These are phyloP conservation scores for Drosophila macrothrix DNA, from an alignment of 2,888 invertebrate genomes.

Conservation along the genomic window DNA sequence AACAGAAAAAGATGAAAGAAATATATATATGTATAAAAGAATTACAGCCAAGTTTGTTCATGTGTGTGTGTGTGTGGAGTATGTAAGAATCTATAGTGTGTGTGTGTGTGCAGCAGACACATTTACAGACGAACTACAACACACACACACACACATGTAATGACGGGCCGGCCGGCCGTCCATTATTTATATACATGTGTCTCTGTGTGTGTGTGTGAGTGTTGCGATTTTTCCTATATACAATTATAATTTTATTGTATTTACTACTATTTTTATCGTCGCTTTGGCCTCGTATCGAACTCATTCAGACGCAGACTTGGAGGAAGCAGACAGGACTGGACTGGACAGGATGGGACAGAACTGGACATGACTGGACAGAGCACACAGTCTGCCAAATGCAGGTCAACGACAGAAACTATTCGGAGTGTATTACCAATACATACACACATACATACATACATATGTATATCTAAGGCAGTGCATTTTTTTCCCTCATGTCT, in stretches of 20 bases:
- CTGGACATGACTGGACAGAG: slow-evolving; percentile 14
- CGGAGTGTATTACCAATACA: slow-evolving; percentile 58
- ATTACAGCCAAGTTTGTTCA: slow-evolving; percentile 77
- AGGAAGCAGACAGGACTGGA: slow-evolving; percentile 33
- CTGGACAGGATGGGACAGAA: slow-evolving; percentile 3
- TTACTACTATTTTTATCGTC: slow-evolving; percentile 83
- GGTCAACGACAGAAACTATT: slow-evolving; percentile 83
- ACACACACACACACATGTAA: slow-evolving; percentile 44
- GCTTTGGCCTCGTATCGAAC: slow-evolving; percentile 78
- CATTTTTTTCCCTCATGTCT: slow-evolving; percentile 33
- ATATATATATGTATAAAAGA: slow-evolving; percentile 78
- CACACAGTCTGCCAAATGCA: slow-evolving; percentile 78
- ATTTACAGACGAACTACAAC: slow-evolving; percentile 34
- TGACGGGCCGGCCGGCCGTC: slow-evolving; percentile 50
- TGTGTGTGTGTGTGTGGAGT: slow-evolving; percentile 52
- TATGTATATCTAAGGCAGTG: slow-evolving; percentile 27
- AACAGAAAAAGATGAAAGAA: slow-evolving; percentile 82
- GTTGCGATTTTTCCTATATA: slow-evolving; percentile 74
- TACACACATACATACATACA: slow-evolving; percentile 29
- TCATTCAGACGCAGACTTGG: slow-evolving; percentile 63
- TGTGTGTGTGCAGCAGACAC: slow-evolving; percentile 55
- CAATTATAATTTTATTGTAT: slow-evolving; percentile 83
- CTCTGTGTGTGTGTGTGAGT: slow-evolving; percentile 26
- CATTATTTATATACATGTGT: slow-evolving; percentile 41
- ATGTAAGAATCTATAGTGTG: slow-evolving; percentile 19